These are phyloP conservation scores for Ichneumon xanthorius DNA, from an alignment of 2,888 invertebrate genomes.

Conservation along the genomic window DNA sequence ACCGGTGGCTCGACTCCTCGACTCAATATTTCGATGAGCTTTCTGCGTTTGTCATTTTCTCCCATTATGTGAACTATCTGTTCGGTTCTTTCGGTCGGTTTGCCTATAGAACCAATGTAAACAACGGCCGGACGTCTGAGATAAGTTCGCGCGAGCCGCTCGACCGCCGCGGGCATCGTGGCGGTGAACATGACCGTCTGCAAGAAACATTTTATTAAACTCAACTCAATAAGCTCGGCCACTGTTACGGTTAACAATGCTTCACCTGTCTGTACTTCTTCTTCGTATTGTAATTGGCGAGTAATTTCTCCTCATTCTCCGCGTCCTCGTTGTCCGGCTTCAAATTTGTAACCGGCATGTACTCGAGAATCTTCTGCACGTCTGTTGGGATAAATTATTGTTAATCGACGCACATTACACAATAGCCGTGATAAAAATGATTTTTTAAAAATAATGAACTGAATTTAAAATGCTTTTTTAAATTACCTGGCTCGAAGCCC, in stretches of 20 bases:
- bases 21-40: conserved; percentile 96
- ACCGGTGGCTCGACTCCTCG: conserved; percentile 98
- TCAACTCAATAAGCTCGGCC: background rate
- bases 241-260: background rate
- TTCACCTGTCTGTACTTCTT: conserved; percentile 96
- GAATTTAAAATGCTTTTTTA: conserved; percentile 69
- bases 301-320: conserved; percentile 95
- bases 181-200: conserved; percentile 99
- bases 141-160: conserved; percentile 97
- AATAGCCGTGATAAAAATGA: background rate
- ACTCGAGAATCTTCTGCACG: conserved; percentile 98
- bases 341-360: conserved; percentile 98
- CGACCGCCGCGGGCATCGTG: conserved; percentile 99
- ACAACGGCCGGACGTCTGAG: conserved; percentile 98
- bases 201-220: background rate
- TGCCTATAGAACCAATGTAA: conserved; percentile 98
- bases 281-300: conserved; percentile 97
- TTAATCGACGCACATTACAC: background rate
- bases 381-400: conserved; percentile 84
- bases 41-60: conserved; percentile 98
- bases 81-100: conserved; percentile 98
- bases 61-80: conserved; percentile 98
- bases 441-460: background rate
- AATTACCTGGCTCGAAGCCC: conserved; percentile 96
- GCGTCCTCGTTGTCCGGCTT: conserved; percentile 99